These are phyloP conservation scores for Hapalemur alaotrensis DNA, from an alignment of 2,797 vertebrate species.

Conservation along the genomic window DNA sequence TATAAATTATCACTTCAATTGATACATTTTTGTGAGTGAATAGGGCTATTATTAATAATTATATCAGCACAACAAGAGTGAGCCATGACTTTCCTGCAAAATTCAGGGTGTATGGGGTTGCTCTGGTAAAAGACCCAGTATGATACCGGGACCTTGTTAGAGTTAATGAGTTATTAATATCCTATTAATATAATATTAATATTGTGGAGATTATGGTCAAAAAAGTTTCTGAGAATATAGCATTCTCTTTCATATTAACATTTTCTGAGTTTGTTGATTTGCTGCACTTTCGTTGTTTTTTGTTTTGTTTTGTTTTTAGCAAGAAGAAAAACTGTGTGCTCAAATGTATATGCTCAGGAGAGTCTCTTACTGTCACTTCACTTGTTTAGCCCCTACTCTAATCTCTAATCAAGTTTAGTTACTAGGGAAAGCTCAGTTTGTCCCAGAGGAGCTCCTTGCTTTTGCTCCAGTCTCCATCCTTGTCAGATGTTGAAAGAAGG, in stretches of 20 bases:
- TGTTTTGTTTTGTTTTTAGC: background rate
- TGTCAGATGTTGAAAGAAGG: background rate
- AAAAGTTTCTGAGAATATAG: background rate
- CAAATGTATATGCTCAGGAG: background rate
- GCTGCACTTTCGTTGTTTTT: background rate
- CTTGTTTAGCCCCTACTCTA: background rate
- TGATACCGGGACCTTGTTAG: background rate
- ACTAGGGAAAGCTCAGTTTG: background rate
- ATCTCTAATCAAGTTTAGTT: background rate
- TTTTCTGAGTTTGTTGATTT: constrained; percentile 34
- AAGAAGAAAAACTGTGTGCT: background rate
- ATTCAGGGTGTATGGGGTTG: background rate
- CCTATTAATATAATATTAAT: background rate
- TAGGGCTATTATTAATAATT: background rate
- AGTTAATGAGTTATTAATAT: background rate
- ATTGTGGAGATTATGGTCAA: background rate
- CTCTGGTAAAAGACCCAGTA: background rate
- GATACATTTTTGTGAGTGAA: background rate
- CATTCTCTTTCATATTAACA: background rate
- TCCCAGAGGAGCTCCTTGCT: background rate
- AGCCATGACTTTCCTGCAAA: background rate
- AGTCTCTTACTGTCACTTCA: background rate
- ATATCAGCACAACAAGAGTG: background rate
- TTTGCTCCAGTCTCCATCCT: background rate
- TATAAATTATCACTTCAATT: background rate